A percentile compares a stretch with the other conserved stretches of the same genome.
phyloP scores from a whole-genome alignment of 2,113 vertebrate genomes.

The Deroptyus accipitrinus region DNA sequence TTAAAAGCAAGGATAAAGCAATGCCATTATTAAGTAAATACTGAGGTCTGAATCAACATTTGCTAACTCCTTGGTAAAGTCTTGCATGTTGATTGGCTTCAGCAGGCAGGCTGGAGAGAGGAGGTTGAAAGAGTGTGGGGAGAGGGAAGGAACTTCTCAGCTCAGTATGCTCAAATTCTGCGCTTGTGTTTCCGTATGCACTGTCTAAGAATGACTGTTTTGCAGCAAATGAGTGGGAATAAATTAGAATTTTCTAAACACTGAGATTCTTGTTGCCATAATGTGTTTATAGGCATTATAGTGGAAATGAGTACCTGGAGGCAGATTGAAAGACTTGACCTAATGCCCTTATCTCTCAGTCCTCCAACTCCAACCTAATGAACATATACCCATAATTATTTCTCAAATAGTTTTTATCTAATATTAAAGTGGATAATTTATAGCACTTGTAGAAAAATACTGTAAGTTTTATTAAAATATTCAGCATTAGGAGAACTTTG shows the following conservation, averaged over 20 bases:
- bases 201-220: not conserved
- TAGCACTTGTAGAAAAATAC: conserved; percentile 70
- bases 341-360: conserved; percentile 64
- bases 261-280: conserved; percentile 66
- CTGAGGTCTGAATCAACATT: conserved; percentile 40
- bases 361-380: conserved; percentile 69
- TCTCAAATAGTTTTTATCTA: conserved; percentile 78
- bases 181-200: not conserved
- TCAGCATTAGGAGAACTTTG: conserved; percentile 71
- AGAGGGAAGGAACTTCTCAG: not conserved
- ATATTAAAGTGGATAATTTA: conserved; percentile 80
- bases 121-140: not conserved
- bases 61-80: conserved; percentile 28
- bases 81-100: not conserved
- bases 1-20: conserved; percentile 67
- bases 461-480: conserved; percentile 77
- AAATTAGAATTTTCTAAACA: conserved; percentile 75
- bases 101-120: not conserved
- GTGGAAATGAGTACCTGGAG: conserved; percentile 66
- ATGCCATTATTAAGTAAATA: conserved; percentile 46
- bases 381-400: conserved; percentile 76
- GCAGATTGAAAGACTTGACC: conserved; percentile 75
- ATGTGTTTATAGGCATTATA: conserved; percentile 68
- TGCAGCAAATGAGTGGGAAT: not conserved
- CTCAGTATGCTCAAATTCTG: not conserved